phyloP scores from a whole-genome alignment of 2,888 invertebrate species.

The Schrankia costaestrigalis region DNA sequence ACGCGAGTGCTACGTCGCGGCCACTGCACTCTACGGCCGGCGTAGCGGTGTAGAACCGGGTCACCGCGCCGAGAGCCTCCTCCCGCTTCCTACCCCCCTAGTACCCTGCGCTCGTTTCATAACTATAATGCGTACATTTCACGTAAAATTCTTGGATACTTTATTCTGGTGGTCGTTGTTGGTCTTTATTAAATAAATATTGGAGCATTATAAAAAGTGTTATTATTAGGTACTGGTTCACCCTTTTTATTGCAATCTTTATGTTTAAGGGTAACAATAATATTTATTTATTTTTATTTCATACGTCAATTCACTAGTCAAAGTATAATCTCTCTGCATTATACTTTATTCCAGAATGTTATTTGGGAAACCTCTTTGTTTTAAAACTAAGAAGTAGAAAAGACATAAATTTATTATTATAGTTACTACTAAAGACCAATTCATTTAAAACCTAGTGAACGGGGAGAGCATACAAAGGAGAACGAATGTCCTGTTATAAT shows the following conservation, averaged over 20 bases:
- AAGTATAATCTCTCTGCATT: no score
- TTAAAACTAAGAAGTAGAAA: no score
- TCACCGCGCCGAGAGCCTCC: slow-evolving; percentile 45
- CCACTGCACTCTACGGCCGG: slow-evolving; percentile 64
- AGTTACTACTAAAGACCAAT: no score
- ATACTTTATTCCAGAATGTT: no score
- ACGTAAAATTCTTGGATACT: slow-evolving; percentile 23
- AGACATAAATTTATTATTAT: no score
- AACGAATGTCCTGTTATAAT: no score
- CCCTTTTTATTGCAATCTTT: slow-evolving; percentile 9
- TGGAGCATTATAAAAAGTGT: background rate
- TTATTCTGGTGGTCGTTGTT: slow-evolving; percentile 17
- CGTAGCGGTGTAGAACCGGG: slow-evolving; percentile 60
- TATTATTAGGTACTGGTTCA: slow-evolving; percentile 15
- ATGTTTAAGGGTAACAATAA: slow-evolving; percentile 1
- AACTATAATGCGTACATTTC: slow-evolving; percentile 27
- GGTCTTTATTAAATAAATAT: slow-evolving; percentile 13
- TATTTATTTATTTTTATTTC: slow-evolving; percentile 4
- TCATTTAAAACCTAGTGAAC: no score
- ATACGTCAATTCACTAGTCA: no score
- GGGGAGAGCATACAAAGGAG: no score
- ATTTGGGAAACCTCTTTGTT: no score
- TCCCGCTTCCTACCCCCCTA: slow-evolving; percentile 21
- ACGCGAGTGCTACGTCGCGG: slow-evolving; percentile 49
- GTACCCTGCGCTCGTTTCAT: slow-evolving; percentile 16